Evolutionary conservation across 2,113 vertebrate genomes (phyloP).

Genomic region (Tachycineta bicolor): DNA sequence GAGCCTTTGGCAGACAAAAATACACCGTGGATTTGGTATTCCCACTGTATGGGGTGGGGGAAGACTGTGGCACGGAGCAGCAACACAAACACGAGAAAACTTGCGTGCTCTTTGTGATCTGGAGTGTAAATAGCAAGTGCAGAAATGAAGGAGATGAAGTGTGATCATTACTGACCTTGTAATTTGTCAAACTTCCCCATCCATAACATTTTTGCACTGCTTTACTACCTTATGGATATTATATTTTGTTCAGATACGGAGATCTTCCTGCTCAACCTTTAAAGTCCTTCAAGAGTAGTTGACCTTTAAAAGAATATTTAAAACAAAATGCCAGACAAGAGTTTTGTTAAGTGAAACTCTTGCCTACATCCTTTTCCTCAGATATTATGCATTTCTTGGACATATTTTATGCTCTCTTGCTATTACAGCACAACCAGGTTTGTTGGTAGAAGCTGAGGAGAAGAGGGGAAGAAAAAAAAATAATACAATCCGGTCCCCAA

Average conservation of each 20-base stretch:
- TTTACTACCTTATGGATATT: conserved; percentile 47
- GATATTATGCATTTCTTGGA: neutral
- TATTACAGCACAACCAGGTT: neutral
- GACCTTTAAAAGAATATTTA: conserved; percentile 71
- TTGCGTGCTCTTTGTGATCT: neutral
- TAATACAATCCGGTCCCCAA: neutral
- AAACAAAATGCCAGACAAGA: conserved; percentile 17
- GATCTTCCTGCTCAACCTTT: conserved; percentile 76
- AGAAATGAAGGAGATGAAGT: conserved; percentile 3
- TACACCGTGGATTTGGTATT: neutral
- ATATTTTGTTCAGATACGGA: conserved; percentile 55
- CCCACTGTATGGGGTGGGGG: fast-evolving
- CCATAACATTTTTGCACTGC: neutral
- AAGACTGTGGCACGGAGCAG: neutral
- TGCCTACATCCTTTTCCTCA: neutral
- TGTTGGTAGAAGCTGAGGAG: neutral
- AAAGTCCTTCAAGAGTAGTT: conserved; percentile 75
- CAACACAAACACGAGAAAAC: neutral
- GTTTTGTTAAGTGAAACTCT: conserved; percentile 22
- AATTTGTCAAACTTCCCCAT: conserved; percentile 62
- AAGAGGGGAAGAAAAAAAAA: no score
- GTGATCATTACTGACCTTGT: conserved; percentile 38
- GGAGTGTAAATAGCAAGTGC: neutral
- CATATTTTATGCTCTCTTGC: neutral
- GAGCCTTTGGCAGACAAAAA: neutral